Percentiles rank a stretch among this genome's conserved stretches.
Evolutionary conservation across 2,888 invertebrate genomes (phyloP).

Genomic region (Helicoverpa assulta): DNA sequence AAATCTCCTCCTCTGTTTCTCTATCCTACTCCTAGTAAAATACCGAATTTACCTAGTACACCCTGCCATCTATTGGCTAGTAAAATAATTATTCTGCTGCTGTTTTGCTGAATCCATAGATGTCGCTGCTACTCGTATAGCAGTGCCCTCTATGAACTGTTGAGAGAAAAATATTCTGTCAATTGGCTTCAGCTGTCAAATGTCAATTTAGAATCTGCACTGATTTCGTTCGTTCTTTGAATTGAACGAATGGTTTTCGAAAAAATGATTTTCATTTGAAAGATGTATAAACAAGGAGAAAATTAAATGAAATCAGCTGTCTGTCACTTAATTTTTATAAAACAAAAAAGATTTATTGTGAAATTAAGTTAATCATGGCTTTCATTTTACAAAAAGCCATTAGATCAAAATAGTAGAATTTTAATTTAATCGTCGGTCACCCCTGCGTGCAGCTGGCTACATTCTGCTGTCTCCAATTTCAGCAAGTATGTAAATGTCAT

Average conservation of each 20-base stretch:
- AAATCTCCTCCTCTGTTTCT: too few relatives aligned
- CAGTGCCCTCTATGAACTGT: conserved; percentile 18
- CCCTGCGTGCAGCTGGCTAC: conserved; percentile 84
- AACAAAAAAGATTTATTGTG: background rate
- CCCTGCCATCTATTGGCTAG: conserved; percentile 36
- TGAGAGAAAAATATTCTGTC: background rate
- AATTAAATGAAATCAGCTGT: background rate
- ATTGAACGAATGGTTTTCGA: background rate
- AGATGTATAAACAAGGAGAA: background rate
- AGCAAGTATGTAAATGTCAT: conserved; percentile 91
- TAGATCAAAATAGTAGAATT: conserved; percentile 56
- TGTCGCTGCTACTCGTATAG: conserved; percentile 8
- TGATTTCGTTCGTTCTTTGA: background rate
- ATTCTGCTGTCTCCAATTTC: conserved; percentile 87
- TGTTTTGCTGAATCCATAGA: conserved; percentile 14
- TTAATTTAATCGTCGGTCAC: conserved; percentile 76
- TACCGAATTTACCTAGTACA: too few relatives aligned
- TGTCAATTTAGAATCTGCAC: background rate
- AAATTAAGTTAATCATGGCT: conserved; percentile 19
- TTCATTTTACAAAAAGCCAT: conserved; percentile 28
- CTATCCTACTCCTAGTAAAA: too few relatives aligned
- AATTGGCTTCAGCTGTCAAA: background rate
- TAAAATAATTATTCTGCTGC: conserved; percentile 8
- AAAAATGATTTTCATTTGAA: background rate
- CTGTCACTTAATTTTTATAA: too few relatives aligned